phyloP scores from a whole-genome alignment of 2,113 vertebrate species.

The Grallaria varia region DNA sequence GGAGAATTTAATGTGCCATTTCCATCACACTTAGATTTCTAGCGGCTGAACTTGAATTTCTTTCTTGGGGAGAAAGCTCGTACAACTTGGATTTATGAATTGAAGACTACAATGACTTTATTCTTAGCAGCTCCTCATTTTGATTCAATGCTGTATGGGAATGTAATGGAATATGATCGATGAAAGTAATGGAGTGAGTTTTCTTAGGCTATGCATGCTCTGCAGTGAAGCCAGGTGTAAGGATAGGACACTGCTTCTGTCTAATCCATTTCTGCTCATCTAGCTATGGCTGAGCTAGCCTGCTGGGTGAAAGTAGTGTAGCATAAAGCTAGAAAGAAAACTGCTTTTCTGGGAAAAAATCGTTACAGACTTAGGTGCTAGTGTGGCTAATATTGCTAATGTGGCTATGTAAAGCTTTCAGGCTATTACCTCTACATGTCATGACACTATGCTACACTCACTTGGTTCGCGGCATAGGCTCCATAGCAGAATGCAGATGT shows the following conservation, averaged over 20 bases:
- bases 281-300: neutral
- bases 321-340: neutral
- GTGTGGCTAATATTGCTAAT: neutral
- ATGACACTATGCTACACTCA: fast-evolving
- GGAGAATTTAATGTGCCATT: conserved; percentile 21
- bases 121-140: neutral
- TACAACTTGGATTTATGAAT: neutral
- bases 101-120: neutral
- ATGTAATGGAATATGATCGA: neutral
- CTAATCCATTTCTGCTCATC: neutral
- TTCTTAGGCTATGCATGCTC: neutral
- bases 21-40: conserved; percentile 14
- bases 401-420: neutral
- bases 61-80: neutral
- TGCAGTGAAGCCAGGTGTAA: neutral
- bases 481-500: neutral
- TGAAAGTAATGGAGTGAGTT: neutral
- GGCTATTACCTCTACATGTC: neutral
- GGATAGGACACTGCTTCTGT: neutral
- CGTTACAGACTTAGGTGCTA: neutral
- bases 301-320: neutral
- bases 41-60: neutral
- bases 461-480: neutral
- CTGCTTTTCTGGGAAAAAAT: neutral
- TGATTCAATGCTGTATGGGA: neutral